Evolutionary conservation across 2,888 invertebrate genomes (phyloP), one percentile per base, ranked within the genome.

Genomic region (Conus canariensis): DNA sequence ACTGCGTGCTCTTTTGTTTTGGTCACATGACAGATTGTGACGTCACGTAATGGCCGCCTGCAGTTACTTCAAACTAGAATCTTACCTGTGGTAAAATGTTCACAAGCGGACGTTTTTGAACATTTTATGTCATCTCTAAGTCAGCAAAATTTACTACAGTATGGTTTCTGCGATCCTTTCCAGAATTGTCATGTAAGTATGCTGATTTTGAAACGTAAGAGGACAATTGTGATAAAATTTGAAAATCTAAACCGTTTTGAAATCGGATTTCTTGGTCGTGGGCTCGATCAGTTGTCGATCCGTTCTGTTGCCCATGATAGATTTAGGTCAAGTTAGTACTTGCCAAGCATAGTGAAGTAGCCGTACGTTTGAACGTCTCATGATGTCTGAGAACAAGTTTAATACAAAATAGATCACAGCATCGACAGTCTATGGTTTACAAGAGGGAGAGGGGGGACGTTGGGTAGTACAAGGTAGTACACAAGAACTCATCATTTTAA

Each of bases 141-240:
- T 22, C 25, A 9, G 45, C 45, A 89, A 14, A 85, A 60, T 14
- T 3, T 30, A 80, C 25, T 82, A 58, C 58, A 91, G 92, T 64
- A 98, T 98, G 98, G 98, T 98, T 97, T 98, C 98, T 93, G 97
- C 98, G 94, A 97, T 98, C 95, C 97, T 98, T 95, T 98, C 98
- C 94, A 97, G 98, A 95, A 96, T 98, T 96, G 98, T 98, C 94
- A 98, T 98, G 98, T 98, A 97, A 98, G 98, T 98, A 97, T 90
- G 87, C 30, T 30, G 77, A 74, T 80, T 14, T 14, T 77, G 22
- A 7, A 12, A 30, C 14, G 22, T 80, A 22, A 22, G 22, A 70
- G 16, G 22, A 70, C 14, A 6, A 80, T 30, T 10, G 6, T 45
- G 45, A 80, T 30, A 14, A 80, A 80, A 30, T 30, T 30, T 80